Base-by-base conservation (phyloP, 1,140 invertebrate genomes). In the Chionoecetes opilio region DNA sequence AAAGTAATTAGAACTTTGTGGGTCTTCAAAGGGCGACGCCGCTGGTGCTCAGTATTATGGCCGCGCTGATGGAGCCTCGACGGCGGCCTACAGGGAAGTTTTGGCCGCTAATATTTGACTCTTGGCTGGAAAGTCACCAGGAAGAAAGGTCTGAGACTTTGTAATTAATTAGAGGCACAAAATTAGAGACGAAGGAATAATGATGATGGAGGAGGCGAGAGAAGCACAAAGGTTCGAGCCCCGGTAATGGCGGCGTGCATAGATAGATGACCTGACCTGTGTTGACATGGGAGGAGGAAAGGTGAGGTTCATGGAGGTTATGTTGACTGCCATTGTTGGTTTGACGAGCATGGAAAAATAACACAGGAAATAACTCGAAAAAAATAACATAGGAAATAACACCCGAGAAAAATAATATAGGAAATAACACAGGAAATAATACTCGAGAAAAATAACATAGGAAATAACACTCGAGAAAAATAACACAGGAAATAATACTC, bases 1-100 rank as follows among this genome's bases (percentile, higher is more conserved):
- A 91, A 90, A 91, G 89, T 91, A 91, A 91, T 91, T 91, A 91
- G 89, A 91, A 91, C 89, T 91, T 91, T 91, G 89, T 91, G 31
- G 63, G 46, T 75, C 89, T 75, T 91, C 89, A 91, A 91, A 91
- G 89, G 63, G 89, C 63, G n/a, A 53, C 31, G 41, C 17, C 31
- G 46, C 32, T 17, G 32, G 46, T 63, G 46, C 34, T 46, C 29
- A 26, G 89, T 63, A 75, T 46, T 90, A 90, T 91, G 21, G 53
- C 6, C 53, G 89, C 26, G 63, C 63, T 75, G 63, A 75, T 75
- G 63, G 63, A 75, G 63, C 63, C 63, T 26, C 63, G 63, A 26
- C 21, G 63, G n/a, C 63, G 63, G 63, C 63, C 63, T 75, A 75
- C 21, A 17, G n/a, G 26, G 63, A 26, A 75, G 6, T 11, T 75